These are phyloP conservation scores for Botia almorhae DNA, from an alignment of 2,797 vertebrate genomes.

Conservation along the genomic window DNA sequence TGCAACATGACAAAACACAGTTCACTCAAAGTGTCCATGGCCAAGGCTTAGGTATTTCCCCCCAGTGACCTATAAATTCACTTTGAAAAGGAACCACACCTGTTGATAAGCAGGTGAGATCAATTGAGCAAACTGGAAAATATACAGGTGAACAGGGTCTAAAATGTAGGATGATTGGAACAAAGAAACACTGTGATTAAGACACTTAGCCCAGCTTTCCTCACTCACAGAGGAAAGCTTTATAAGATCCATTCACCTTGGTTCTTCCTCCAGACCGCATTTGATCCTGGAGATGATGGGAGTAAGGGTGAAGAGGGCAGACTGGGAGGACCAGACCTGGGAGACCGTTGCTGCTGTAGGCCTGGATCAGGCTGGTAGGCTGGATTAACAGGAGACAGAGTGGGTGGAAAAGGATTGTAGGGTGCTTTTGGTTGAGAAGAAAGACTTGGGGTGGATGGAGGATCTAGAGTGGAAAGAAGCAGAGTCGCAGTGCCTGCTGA, in stretches of 20 bases:
- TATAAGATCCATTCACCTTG: constrained; percentile 81
- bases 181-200: constrained; percentile 27
- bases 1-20: constrained; percentile 64
- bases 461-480: background rate
- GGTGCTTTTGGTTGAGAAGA: constrained; percentile 52
- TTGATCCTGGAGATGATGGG: constrained; percentile 67
- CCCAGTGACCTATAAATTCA: constrained; percentile 29
- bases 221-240: constrained; percentile 24
- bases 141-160: constrained; percentile 7
- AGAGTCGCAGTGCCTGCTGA: background rate
- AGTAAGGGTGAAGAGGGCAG: constrained; percentile 51
- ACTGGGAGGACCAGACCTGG: constrained; percentile 69
- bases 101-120: constrained; percentile 61
- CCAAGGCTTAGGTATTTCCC: constrained; percentile 30
- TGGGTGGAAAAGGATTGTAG: constrained; percentile 70
- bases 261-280: constrained; percentile 89
- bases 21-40: constrained; percentile 54
- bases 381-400: constrained; percentile 60
- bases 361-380: constrained; percentile 21
- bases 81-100: constrained; percentile 60
- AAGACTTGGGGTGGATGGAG: background rate
- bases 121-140: constrained; percentile 59
- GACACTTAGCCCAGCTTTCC: constrained; percentile 21
- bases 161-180: constrained; percentile 28
- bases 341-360: constrained; percentile 64